phyloP scores from a whole-genome alignment of 2,113 vertebrate genomes.

The Mormyrus lacerda region DNA sequence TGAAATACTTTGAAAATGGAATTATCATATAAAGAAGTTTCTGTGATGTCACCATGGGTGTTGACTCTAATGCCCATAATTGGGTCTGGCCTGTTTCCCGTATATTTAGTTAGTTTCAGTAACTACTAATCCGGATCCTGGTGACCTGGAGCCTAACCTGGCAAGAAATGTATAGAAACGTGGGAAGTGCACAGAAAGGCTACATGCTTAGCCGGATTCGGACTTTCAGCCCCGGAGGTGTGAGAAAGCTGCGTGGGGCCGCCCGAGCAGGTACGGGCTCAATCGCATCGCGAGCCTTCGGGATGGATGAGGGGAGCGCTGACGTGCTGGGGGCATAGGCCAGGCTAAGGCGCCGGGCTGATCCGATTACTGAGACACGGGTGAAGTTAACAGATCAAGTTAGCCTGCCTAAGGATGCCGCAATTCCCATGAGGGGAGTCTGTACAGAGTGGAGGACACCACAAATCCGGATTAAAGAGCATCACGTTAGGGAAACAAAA shows the following conservation, averaged over 20 bases:
- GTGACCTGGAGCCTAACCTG: not conserved
- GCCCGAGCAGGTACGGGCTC: not conserved
- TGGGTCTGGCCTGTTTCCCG: not conserved
- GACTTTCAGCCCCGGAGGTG: not conserved
- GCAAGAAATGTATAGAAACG: not conserved
- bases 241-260: not conserved
- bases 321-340: not conserved
- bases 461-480: not conserved
- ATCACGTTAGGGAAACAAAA: not conserved
- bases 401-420: not conserved
- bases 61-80: not conserved
- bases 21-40: not conserved
- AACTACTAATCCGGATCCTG: not conserved
- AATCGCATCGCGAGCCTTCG: not conserved
- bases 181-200: not conserved
- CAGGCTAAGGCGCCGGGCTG: not conserved
- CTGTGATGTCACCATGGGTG: not conserved
- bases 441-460: not conserved
- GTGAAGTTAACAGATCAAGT: not conserved
- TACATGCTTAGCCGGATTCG: not conserved
- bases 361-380: not conserved
- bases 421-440: not conserved
- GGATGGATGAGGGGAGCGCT: not conserved
- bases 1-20: not conserved
- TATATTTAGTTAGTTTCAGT: not conserved